Base-by-base conservation (phyloP, 2,888 invertebrate species). In the Anthrax anthrax region DNA sequence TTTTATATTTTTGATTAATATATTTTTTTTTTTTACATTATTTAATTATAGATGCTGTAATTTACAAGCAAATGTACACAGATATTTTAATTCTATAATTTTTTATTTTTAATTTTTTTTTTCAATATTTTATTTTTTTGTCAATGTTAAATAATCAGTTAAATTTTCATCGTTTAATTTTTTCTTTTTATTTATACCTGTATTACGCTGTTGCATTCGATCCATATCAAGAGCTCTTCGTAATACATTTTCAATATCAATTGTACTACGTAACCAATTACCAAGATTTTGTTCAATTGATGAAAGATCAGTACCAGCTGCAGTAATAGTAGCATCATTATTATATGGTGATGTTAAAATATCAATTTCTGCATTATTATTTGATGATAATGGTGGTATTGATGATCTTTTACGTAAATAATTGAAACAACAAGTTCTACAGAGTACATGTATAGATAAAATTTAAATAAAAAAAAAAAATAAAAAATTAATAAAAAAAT, bases 371-470 rank as follows among this genome's bases (percentile, higher is more conserved):
- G 23, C 23, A n/a, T n/a, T n/a, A n/a, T n/a, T n/a, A n/a, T n/a
- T n/a, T 6, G 23, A 6, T 23, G 23, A 4, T 12, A 12, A 4
- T 32, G 29, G 1, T 32, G 29, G 29, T 32, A 56, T 53, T 17
- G 52, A 60, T 39, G 64, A 64, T 46, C 77, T 65, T 55, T 80
- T 80, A 51, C 74, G 73, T 54, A 80, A 65, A 58, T 79, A 80
- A 61, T 81, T 80, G 60, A 77, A 78, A 56, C 80, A 81, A 54
- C 80, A 80, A 13, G 78, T 76, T 37, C 79, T 72, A 32, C 13
- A 48, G 19, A 12, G n/a, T n/a, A n/a, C n/a, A 19, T 29, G 8
- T n/a, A 23, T 34, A 37, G 19, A 23, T 48, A 14, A 37, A 18
- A 8, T 16, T 44, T 8, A 18, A 3, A 40, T 27, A 13, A 18